Evolutionary conservation across 2,888 invertebrate genomes (phyloP).

Genomic region (Galerucella pusilla): DNA sequence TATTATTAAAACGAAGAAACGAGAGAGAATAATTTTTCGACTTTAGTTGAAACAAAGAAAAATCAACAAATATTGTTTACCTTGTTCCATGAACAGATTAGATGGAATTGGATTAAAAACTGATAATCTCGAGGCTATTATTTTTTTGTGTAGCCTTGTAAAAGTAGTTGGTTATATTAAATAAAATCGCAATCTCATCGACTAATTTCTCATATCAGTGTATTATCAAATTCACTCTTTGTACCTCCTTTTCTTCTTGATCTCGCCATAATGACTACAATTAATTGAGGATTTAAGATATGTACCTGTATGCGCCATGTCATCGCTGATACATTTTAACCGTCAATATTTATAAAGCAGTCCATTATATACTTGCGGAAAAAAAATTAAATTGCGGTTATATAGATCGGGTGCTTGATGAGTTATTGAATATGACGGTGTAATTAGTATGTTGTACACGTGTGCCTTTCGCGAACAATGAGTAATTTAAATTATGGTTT

Average conservation of each 20-base stretch:
- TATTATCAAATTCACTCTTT: background rate
- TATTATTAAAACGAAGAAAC: too few relatives aligned
- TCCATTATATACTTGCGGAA: constrained; percentile 10
- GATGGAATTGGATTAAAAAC: too few relatives aligned
- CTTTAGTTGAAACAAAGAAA: too few relatives aligned
- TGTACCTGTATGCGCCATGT: background rate
- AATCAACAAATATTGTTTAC: too few relatives aligned
- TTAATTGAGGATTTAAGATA: constrained; percentile 20
- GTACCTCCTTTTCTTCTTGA: background rate
- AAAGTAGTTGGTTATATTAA: background rate
- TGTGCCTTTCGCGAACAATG: constrained; percentile 4
- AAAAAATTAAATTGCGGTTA: background rate
- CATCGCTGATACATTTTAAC: constrained; percentile 13
- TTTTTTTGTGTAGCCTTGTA: too few relatives aligned
- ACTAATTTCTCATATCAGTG: constrained; percentile 5
- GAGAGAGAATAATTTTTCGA: too few relatives aligned
- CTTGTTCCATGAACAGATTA: too few relatives aligned
- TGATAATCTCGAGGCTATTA: too few relatives aligned
- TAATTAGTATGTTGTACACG: constrained; percentile 15
- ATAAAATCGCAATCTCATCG: background rate
- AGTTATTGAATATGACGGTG: constrained; percentile 22
- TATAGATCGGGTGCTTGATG: background rate
- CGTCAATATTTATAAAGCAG: constrained; percentile 16
- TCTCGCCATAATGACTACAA: constrained; percentile 6
- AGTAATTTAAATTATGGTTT: constrained; percentile 9